Percentiles rank a stretch among this genome's conserved stretches.
Conservation (phyloP, 1,140 invertebrate species). For the Trichonephila clavata region DNA sequence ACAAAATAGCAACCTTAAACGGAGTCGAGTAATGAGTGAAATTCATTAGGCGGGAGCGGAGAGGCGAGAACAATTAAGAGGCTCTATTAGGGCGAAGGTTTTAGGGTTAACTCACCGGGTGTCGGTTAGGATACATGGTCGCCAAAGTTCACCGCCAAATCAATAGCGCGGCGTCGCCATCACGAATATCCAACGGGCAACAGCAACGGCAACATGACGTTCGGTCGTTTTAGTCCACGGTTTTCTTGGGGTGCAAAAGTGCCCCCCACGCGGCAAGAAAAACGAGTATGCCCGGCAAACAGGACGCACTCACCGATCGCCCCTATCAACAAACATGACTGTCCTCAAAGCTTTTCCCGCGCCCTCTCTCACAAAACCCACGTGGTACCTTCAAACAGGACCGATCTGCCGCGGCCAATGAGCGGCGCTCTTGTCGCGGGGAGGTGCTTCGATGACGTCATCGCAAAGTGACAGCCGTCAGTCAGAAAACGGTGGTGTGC, state of each 20-base stretch:
- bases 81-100: slow-evolving; percentile 75
- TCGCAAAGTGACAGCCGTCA: slow-evolving; percentile 66
- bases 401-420: slow-evolving; percentile 62
- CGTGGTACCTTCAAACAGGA: slow-evolving; percentile 59
- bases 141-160: slow-evolving; percentile 76
- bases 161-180: slow-evolving; percentile 75
- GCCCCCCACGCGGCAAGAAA: slow-evolving; percentile 56
- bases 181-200: slow-evolving; percentile 66
- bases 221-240: slow-evolving; percentile 67
- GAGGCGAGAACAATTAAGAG: slow-evolving; percentile 75
- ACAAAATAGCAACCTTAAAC: slow-evolving; percentile 57
- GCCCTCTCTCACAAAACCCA: slow-evolving; percentile 56
- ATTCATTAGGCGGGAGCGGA: slow-evolving; percentile 70
- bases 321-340: slow-evolving; percentile 76
- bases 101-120: slow-evolving; percentile 77
- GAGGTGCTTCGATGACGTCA: slow-evolving; percentile 60
- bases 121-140: slow-evolving; percentile 76
- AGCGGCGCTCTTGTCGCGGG: slow-evolving; percentile 53
- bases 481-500: slow-evolving; percentile 65
- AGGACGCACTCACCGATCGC: slow-evolving; percentile 63
- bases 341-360: slow-evolving; percentile 68
- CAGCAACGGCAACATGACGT: slow-evolving; percentile 60
- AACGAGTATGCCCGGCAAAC: slow-evolving; percentile 49
- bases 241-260: slow-evolving; percentile 5
- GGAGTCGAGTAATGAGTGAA: slow-evolving; percentile 68